Evolutionary conservation across 2,888 invertebrate species (phyloP), one percentile per base, ranked within the genome.

Genomic region (Schizaphis graminum): DNA sequence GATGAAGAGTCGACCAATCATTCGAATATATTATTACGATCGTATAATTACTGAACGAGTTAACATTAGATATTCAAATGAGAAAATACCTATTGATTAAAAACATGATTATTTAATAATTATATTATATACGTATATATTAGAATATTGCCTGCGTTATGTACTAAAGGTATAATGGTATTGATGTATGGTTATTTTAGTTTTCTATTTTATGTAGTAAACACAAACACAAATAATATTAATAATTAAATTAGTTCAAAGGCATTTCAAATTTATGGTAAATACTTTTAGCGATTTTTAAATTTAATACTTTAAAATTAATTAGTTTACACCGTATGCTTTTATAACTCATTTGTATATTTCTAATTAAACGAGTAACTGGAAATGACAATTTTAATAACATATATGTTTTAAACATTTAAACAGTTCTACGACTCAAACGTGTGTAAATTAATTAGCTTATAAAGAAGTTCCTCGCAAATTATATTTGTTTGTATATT

Each of bases 321-420:
- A 85, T 85, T 41, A 85, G 84, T 44, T 85, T 85, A 41, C 21
- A 85, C 35, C 26, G 84, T 85, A 41, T 85, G 41, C n/a, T 85
- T 53, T 2, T 89, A 89, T 41, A 56, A 41, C 41, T 89, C 26
- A 89, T 89, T 57, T 57, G 41, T 41, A 89, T 89, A 89, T 57
- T 56, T 89, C 11, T 41, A 56, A 56, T 89, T 89, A 89, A 56
- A 56, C 4, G 26, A 41, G 13, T 26, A 35, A 41, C 26, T 35
- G 89, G 11, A 56, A 56, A 41, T 89, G 56, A 89, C 41, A n/a
- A 41, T 41, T 57, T 89, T 35, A 41, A 89, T 41, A 26, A 89
- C n/a, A 67, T 35, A n/a, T 67, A 35, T 67, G n/a, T 67, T 67
- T n/a, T 35, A 67, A 67, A 67, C 16, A 67, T 67, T 35, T 21